These are phyloP conservation scores for Macaca fascicularis DNA, from an alignment of 2,113 vertebrate genomes.

Conservation along the genomic window DNA sequence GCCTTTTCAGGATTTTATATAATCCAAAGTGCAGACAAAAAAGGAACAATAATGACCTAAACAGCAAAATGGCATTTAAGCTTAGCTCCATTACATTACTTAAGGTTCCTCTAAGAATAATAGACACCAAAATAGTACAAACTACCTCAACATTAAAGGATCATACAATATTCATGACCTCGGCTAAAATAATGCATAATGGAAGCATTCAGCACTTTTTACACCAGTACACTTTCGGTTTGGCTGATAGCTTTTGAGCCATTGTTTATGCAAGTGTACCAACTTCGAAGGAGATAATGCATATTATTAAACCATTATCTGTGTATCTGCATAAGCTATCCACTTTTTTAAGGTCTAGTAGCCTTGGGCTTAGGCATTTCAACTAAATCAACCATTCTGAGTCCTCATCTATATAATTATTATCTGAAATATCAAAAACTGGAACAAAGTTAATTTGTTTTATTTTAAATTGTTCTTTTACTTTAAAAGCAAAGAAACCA, in stretches of 20 bases:
- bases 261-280: constrained; percentile 44
- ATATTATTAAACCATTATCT: constrained; percentile 42
- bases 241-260: constrained; percentile 55
- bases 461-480: constrained; percentile 7
- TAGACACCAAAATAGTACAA: constrained; percentile 63
- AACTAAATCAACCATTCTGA: constrained; percentile 54
- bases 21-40: constrained; percentile 36
- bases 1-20: constrained; percentile 35
- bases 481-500: not conserved
- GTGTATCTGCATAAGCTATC: not conserved
- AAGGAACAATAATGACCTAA: constrained; percentile 41
- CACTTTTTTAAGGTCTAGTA: not conserved
- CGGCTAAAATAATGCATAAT: constrained; percentile 61
- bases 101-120: constrained; percentile 66
- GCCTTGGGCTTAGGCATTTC: not conserved
- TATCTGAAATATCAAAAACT: constrained; percentile 33
- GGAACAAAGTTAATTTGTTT: not conserved
- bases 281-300: constrained; percentile 45
- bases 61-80: constrained; percentile 59
- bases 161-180: constrained; percentile 70
- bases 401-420: not conserved
- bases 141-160: constrained; percentile 57
- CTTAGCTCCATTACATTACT: constrained; percentile 60
- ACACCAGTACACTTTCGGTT: not conserved
- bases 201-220: constrained; percentile 52